Evolutionary conservation across 2,113 vertebrate genomes (phyloP), one percentile per base, ranked within the genome.

Genomic region (Otolemur garnettii): DNA sequence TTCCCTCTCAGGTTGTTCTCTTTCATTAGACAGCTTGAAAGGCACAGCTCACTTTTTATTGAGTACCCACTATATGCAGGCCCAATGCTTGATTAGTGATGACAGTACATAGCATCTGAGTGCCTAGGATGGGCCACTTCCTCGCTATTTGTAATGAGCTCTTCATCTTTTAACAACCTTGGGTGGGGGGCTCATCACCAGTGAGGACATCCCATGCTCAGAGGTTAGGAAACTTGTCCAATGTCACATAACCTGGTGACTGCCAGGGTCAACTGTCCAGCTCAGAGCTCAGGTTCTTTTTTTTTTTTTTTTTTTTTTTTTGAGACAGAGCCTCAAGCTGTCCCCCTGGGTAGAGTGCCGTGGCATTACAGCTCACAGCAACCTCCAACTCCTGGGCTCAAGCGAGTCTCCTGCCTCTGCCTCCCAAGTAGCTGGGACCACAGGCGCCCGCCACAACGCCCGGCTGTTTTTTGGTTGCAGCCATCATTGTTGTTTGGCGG

Each of bases 91-190:
- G 30, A 12, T 50, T 19, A 72, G 62, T 22, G 38, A n/a, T 60
- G 8, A 10, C 1, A 42, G 45, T 35, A 18, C n/a, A 19, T 64
- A 18, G 50, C 26, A 0, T 55, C 7, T 3, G 17, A 45, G 9
- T 4, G 8, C 62, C 33, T 14, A 1, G 79, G 14, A 0, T 0
- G 6, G 79, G 45, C 66, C 55, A 0, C 1, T 60, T 75, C 28
- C 28, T 77, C 42, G 55, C 53, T n/a, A n/a, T 15, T 35, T 7
- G 2, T 7, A 1, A 1, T 14, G 30, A 22, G 53, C 42, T 62
- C 45, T 82, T 17, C 53, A 8, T n/a, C 13, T 18, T 77, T 55
- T 19, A 64, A 42, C 53, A 45, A 72, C 50, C 21, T 35, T 10
- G n/a, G 10, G 8, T 45, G 86, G 42, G 22, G 74, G 45, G 13